A percentile compares a stretch with the other conserved stretches of the same genome.
These are phyloP conservation scores for Cyanocitta stelleri DNA, from an alignment of 2,113 vertebrate species.

Conservation along the genomic window DNA sequence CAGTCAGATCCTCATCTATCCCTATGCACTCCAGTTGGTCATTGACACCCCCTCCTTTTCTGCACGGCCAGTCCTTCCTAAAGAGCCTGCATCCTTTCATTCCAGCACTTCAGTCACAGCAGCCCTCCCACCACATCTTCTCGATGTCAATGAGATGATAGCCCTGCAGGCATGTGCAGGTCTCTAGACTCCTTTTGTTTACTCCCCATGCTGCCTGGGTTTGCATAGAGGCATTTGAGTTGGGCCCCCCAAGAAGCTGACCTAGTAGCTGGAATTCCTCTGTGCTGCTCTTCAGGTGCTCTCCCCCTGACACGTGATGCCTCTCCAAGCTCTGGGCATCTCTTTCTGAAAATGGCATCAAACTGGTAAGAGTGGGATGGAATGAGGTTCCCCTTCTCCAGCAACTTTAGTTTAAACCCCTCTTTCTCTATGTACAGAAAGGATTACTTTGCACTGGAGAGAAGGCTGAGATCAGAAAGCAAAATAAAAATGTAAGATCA, in stretches of 20 bases:
- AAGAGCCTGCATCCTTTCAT: not conserved
- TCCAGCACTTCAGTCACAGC: not conserved
- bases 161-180: accelerated
- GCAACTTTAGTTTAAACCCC: not conserved
- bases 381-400: not conserved
- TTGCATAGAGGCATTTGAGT: not conserved
- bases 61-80: not conserved
- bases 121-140: not conserved
- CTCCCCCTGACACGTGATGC: not conserved
- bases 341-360: not conserved
- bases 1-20: not conserved
- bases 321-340: not conserved
- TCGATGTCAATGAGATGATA: not conserved
- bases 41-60: not conserved
- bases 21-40: not conserved
- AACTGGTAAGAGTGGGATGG: not conserved
- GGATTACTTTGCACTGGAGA: not conserved
- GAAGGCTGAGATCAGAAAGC: not conserved
- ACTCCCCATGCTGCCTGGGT: not conserved
- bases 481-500: not conserved
- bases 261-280: not conserved
- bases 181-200: not conserved
- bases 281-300: not conserved
- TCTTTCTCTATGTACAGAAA: not conserved
- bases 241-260: no score